A percentile compares a stretch with the other conserved stretches of the same genome.
Conservation (phyloP, 2,797 vertebrate genomes). For the Simalia tracyae region DNA sequence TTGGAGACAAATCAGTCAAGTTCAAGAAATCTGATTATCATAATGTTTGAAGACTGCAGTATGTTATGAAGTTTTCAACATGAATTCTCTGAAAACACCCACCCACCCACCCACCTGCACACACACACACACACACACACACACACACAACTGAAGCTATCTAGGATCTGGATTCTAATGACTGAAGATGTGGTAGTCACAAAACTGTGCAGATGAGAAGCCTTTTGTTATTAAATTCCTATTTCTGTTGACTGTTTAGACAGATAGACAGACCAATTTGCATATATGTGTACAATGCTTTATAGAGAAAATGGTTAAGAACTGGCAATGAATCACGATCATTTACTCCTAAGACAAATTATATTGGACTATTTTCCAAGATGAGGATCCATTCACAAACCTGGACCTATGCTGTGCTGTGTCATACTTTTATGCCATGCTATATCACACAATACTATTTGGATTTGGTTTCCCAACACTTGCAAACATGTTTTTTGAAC, state of each 20-base stretch:
- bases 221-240: neutral
- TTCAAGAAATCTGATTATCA: slow-evolving; percentile 20
- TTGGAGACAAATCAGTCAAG: neutral
- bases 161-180: neutral
- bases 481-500: too few relatives aligned
- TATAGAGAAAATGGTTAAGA: neutral
- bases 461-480: too few relatives aligned
- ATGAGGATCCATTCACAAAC: too few relatives aligned
- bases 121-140: neutral
- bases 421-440: too few relatives aligned
- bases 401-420: too few relatives aligned
- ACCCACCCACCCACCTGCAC: too few relatives aligned
- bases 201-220: neutral
- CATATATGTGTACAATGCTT: neutral
- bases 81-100: neutral
- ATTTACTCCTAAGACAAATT: too few relatives aligned
- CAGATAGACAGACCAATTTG: neutral
- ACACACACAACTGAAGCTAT: neutral
- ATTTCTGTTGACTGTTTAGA: neutral
- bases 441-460: too few relatives aligned
- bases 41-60: neutral
- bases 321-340: too few relatives aligned
- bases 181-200: neutral
- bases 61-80: neutral
- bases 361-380: too few relatives aligned